Evolutionary conservation across 2,797 vertebrate genomes (phyloP), one percentile per base, ranked within the genome.

Genomic region (Hoplostethus atlanticus): DNA sequence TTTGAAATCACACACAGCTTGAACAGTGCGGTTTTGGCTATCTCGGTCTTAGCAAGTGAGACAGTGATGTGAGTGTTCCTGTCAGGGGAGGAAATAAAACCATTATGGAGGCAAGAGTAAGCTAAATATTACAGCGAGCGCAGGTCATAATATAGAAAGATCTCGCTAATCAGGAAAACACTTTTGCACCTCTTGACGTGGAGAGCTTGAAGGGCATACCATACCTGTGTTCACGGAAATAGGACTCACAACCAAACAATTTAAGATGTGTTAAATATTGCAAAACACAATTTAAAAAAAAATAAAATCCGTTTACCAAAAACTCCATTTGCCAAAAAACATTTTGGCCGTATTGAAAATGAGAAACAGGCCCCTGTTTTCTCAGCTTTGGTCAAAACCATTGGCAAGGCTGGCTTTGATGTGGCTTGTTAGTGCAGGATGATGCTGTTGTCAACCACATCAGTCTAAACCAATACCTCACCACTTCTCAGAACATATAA

Each of bases 401-500:
- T 73, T 55, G 65, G 67, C 72, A 58, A 40, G 46, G 44, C 59
- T 0, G 66, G 8, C 84, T 87, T 81, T 91, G 84, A 91, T 91
- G 88, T 88, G 87, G 87, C 73, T 60, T 52, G 73, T 84, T 79
- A 76, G 69, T 57, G 44, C 82, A 82, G 81, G 84, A 83, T 69
- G 84, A 89, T 81, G 77, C 79, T 80, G 82, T 68, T 82, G 78
- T 86, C 74, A 68, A 84, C 84, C 89, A 88, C 81, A 87, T 85
- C 79, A 87, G 79, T 79, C 78, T 58, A 79, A 90, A 85, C 81
- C 80, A 79, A 81, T 77, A 77, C 70, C 77, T 84, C 87, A 61
- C 30, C 65, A 2, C 68, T 65, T 67, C 73, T 71, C 64, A 48
- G 58, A 86, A 85, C 64, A 65, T 64, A 71, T 47, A 76, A 78